Conservation (phyloP, 2,113 vertebrate species). For the Mixornis gularis region DNA sequence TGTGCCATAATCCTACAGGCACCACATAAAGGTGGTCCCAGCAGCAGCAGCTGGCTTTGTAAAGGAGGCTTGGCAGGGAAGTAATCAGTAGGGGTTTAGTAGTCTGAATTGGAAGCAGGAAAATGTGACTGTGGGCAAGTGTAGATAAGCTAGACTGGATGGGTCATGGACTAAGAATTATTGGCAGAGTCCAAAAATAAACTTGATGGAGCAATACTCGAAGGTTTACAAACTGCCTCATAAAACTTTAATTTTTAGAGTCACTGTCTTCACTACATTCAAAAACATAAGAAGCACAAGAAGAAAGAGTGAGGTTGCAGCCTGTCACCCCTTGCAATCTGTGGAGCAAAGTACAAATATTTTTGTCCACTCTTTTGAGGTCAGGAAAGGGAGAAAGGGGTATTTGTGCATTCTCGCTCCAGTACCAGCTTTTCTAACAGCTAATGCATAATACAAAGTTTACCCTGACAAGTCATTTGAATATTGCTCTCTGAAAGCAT, state of each 20-base stretch:
- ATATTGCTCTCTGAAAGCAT: slow-evolving; percentile 27
- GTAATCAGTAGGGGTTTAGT: not conserved
- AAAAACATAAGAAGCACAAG: not conserved
- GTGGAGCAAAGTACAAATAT: not conserved
- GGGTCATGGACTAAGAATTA: not conserved
- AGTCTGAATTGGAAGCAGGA: not conserved
- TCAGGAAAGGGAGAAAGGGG: not conserved
- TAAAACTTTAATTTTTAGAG: not conserved
- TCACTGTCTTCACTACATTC: not conserved
- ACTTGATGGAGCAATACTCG: not conserved
- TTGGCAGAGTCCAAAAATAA: not conserved
- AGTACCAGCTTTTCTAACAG: not conserved
- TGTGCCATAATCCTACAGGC: not conserved
- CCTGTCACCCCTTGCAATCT: not conserved
- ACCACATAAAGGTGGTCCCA: not conserved
- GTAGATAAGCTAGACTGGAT: not conserved
- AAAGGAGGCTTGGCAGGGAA: not conserved
- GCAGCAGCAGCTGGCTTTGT: not conserved
- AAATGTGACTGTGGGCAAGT: not conserved
- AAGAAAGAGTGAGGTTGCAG: not conserved
- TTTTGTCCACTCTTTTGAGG: not conserved
- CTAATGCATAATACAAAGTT: slow-evolving; percentile 27
- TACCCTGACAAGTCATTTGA: not conserved
- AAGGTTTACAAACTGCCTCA: not conserved
- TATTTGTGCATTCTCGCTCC: not conserved